Conservation (phyloP, 2,888 invertebrate genomes). For the Orthosia incerta region DNA sequence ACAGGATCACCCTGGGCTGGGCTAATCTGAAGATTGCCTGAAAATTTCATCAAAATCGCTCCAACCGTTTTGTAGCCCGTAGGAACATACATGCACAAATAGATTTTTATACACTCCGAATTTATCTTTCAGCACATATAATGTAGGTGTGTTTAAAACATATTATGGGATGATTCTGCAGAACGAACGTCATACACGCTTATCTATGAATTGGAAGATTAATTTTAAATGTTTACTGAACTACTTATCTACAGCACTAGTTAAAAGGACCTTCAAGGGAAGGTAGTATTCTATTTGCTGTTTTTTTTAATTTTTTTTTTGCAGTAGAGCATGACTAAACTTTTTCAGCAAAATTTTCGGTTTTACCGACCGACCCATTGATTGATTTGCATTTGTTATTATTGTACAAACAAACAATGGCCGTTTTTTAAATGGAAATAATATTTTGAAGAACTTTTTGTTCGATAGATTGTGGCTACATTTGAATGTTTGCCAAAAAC, state of each 20-base stretch:
- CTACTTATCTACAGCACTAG: constrained; percentile 16
- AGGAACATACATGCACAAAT: no score
- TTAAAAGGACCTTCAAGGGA: background rate
- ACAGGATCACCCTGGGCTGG: no score
- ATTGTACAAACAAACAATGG: constrained; percentile 18
- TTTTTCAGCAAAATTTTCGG: background rate
- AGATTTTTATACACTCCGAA: no score
- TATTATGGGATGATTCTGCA: constrained; percentile 18
- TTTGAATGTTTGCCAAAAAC: constrained; percentile 53
- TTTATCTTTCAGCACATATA: constrained; percentile 17
- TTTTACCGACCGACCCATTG: constrained; percentile 2
- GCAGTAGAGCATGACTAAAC: background rate
- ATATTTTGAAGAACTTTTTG: constrained; percentile 29
- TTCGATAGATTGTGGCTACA: constrained; percentile 28
- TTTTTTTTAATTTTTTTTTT: background rate
- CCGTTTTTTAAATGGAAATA: constrained; percentile 18
- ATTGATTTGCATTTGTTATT: constrained; percentile 18
- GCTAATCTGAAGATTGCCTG: no score
- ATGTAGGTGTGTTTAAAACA: constrained; percentile 13
- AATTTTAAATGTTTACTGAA: constrained; percentile 20
- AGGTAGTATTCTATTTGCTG: background rate
- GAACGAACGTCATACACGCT: constrained; percentile 13
- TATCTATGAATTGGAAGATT: constrained; percentile 30
- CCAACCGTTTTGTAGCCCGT: no score
- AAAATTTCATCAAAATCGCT: no score